These are phyloP conservation scores for Blomia tropicalis DNA, from an alignment of 2,888 invertebrate genomes.

Conservation along the genomic window DNA sequence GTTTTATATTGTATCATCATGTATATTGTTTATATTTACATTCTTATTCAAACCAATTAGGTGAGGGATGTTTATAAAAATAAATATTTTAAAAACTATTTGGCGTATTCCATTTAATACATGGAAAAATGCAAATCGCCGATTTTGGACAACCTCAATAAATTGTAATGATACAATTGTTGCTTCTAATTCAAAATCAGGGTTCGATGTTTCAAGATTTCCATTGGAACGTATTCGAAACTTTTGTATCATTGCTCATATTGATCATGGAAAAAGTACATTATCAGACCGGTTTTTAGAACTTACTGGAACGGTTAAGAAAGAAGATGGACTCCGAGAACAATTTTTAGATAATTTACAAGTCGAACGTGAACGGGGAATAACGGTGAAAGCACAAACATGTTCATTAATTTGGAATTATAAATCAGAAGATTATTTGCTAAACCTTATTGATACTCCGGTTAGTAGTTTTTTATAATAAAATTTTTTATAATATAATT, in stretches of 20 bases:
- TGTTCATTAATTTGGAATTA: conserved; percentile 58
- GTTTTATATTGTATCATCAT: too few relatives aligned
- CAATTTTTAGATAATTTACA: conserved; percentile 42
- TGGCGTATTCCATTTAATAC: too few relatives aligned
- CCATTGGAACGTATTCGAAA: conserved; percentile 36
- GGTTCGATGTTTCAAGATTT: background rate
- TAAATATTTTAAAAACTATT: too few relatives aligned
- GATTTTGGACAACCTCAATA: too few relatives aligned
- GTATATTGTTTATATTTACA: too few relatives aligned
- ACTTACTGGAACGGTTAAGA: conserved; percentile 52
- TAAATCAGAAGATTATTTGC: conserved; percentile 49
- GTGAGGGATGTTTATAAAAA: too few relatives aligned
- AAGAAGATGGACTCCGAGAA: conserved; percentile 31
- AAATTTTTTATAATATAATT: conserved; percentile 3
- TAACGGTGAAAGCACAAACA: conserved; percentile 95
- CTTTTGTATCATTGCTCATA: conserved; percentile 88
- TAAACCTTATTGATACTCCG: conserved; percentile 93
- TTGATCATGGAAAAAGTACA: conserved; percentile 97
- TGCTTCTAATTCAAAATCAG: too few relatives aligned
- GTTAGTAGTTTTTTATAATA: conserved; percentile 29
- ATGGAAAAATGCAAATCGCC: too few relatives aligned
- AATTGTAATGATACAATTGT: too few relatives aligned
- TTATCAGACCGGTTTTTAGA: conserved; percentile 87
- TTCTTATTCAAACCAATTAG: too few relatives aligned
- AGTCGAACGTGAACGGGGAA: conserved; percentile 88